Percentiles rank a stretch among this genome's conserved stretches.
These are phyloP conservation scores for Periparus ater DNA, from an alignment of 2,797 vertebrate species.

Conservation along the genomic window DNA sequence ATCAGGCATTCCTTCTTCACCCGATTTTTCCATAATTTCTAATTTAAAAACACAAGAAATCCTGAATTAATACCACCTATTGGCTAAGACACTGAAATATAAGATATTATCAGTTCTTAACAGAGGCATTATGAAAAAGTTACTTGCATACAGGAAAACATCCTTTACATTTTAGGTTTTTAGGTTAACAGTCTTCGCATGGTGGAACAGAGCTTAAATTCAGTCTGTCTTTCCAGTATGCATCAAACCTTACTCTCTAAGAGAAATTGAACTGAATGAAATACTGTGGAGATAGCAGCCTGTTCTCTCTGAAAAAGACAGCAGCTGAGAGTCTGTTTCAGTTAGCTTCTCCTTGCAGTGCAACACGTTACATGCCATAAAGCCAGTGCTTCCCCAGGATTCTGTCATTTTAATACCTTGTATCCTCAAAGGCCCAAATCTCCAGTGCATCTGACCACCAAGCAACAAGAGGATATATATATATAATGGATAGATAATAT, in stretches of 20 bases:
- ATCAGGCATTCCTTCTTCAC: conserved; percentile 93
- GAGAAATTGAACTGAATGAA: not conserved
- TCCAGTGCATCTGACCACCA: not conserved
- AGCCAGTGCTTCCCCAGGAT: not conserved
- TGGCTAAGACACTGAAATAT: not conserved
- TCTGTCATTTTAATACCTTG: not conserved
- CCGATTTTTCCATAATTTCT: conserved; percentile 94
- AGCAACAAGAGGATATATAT: not conserved
- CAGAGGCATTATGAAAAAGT: not conserved
- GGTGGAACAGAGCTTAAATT: not conserved
- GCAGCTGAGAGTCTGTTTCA: not conserved
- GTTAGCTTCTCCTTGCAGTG: not conserved
- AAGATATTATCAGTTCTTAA: not conserved
- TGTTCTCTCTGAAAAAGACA: not conserved
- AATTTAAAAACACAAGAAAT: conserved; percentile 49
- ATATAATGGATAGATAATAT: not conserved
- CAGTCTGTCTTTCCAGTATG: not conserved
- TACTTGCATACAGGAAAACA: not conserved
- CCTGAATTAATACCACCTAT: not conserved
- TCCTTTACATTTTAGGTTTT: not conserved
- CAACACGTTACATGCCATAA: not conserved
- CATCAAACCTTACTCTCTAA: not conserved
- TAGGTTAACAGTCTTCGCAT: not conserved
- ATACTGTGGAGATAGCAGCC: not conserved
- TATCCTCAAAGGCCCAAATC: not conserved